A percentile compares a stretch with the other conserved stretches of the same genome.
Conservation (phyloP, 2,113 vertebrate species). For the Orthonyx spaldingii region DNA sequence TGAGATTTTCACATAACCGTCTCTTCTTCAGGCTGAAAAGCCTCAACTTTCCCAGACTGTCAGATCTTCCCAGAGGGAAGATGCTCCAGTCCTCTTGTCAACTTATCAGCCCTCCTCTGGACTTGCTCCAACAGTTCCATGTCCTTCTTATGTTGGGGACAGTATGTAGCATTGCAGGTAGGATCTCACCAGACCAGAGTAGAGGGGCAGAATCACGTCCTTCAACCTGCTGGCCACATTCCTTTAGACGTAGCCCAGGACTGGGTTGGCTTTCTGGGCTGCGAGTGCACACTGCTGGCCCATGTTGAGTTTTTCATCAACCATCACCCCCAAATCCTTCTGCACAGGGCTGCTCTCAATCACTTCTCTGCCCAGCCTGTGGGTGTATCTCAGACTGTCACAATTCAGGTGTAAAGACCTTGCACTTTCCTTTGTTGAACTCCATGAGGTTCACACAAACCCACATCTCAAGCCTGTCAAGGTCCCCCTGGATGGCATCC, state of each 20-base stretch:
- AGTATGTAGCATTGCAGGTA: neutral
- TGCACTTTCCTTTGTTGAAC: neutral
- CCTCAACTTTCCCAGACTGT: neutral
- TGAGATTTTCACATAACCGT: neutral
- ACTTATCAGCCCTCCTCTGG: neutral
- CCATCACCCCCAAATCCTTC: neutral
- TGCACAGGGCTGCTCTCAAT: neutral
- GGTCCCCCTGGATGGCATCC: neutral
- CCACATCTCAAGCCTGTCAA: neutral
- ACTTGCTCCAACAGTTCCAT: neutral
- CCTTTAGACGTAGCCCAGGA: neutral
- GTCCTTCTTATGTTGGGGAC: neutral
- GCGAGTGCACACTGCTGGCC: neutral
- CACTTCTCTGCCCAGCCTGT: neutral
- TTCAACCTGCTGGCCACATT: fast-evolving
- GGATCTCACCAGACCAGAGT: neutral
- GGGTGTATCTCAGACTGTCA: neutral
- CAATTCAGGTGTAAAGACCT: neutral
- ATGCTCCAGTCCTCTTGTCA: neutral
- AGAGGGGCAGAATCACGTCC: neutral
- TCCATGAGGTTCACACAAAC: neutral
- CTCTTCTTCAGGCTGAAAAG: neutral
- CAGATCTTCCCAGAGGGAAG: fast-evolving
- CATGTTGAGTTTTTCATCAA: neutral
- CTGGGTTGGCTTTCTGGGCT: neutral